These are phyloP conservation scores for Chloromyia formosa DNA, from an alignment of 2,888 invertebrate species.

Conservation along the genomic window DNA sequence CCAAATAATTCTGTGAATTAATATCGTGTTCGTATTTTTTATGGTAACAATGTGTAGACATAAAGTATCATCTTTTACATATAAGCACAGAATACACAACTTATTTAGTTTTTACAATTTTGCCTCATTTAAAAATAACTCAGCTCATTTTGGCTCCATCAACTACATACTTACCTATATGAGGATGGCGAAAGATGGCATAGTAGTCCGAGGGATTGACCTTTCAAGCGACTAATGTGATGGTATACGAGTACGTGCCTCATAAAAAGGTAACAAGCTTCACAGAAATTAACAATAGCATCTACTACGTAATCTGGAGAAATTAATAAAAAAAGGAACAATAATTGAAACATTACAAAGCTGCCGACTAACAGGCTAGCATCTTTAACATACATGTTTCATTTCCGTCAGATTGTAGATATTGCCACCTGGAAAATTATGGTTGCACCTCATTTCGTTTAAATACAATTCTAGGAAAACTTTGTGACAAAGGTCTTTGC, in stretches of 20 bases:
- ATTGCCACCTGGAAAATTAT: slow-evolving; percentile 18
- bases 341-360: slow-evolving; percentile 29
- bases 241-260: not conserved
- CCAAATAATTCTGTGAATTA: slow-evolving; percentile 22
- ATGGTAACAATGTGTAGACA: not conserved
- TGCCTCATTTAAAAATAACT: too few species aligned
- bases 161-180: not conserved
- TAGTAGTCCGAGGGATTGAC: slow-evolving; percentile 5
- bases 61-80: too few species aligned
- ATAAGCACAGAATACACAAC: not conserved
- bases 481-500: slow-evolving; percentile 1
- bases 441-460: too few species aligned
- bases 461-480: slow-evolving; percentile 24
- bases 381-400: not conserved
- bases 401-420: not conserved
- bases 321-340: not conserved
- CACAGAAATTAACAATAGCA: slow-evolving; percentile 6
- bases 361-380: not conserved
- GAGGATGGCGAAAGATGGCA: not conserved
- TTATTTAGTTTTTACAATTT: too few species aligned
- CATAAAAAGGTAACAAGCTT: slow-evolving; percentile 43
- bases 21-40: not conserved
- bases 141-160: too few species aligned
- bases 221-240: not conserved
- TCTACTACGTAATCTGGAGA: slow-evolving; percentile 14